Conservation (phyloP, 2,113 vertebrate genomes). For the Heterochromis multidens region DNA sequence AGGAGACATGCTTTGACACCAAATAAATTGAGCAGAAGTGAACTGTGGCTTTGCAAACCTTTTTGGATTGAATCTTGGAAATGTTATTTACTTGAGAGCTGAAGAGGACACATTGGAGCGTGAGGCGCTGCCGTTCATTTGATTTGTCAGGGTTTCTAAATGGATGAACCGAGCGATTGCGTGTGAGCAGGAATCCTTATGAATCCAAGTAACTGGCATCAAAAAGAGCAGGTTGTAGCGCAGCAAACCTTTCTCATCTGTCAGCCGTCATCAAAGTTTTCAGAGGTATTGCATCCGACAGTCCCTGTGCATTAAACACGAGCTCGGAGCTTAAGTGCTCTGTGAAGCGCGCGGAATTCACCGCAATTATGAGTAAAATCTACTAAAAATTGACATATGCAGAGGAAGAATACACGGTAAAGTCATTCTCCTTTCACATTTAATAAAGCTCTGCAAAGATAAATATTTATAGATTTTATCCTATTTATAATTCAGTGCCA, state of each 20-base stretch:
- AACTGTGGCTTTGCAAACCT: conserved; percentile 1
- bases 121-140: neutral
- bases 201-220: conserved; percentile 9
- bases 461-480: neutral
- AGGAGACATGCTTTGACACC: conserved; percentile 4
- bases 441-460: neutral
- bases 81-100: conserved; percentile 23
- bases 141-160: conserved; percentile 31
- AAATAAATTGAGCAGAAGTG: conserved; percentile 27
- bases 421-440: neutral
- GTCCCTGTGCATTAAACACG: neutral
- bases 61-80: conserved; percentile 8
- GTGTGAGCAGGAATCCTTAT: neutral
- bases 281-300: conserved; percentile 4
- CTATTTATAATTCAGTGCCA: neutral
- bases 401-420: neutral
- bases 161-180: neutral
- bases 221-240: conserved; percentile 23
- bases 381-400: neutral
- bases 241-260: conserved; percentile 4
- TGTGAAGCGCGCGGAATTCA: neutral
- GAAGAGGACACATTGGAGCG: neutral
- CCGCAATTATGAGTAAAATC: neutral
- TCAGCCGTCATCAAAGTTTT: conserved; percentile 19
- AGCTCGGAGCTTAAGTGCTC: neutral